Base-by-base conservation (phyloP, 2,797 vertebrate genomes). In the Lithobates pipiens region DNA sequence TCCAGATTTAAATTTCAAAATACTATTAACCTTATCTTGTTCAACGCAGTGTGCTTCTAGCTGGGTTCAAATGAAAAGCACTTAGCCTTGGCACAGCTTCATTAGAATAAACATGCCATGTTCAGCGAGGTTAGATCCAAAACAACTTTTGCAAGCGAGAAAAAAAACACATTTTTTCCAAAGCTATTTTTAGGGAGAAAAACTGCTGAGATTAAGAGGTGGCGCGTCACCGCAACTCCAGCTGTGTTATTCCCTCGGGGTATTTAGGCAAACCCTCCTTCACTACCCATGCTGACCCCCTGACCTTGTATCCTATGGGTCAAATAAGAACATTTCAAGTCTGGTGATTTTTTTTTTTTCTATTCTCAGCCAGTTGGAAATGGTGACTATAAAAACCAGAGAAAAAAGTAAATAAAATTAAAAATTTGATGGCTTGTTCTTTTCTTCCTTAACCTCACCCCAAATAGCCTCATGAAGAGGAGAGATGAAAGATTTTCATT, bases 401-500 rank as follows among this genome's bases (percentile, higher is more conserved):
- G 32, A 54, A 78, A 85, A 50, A 42, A 74, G 77, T 80, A 80
- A 80, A 80, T 85, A 80, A 85, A 68, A 76, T 72, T 18, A 80
- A 74, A 85, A 85, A 74, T 85, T 50, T 68, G 76, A 86, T 83
- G 85, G 85, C 74, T 69, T 87, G 80, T 83, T 87, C 70, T 82
- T 83, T 86, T 83, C 85, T 79, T 77, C 69, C 27, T 77, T 50
- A 83, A 78, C 80, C 76, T 87, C 85, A 87, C 85, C 85, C 85
- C 85, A 57, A 77, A 83, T 87, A 87, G 80, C 85, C 85, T 83
- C 80, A 70, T 78, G 83, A 87, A 79, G 76, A 67, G 73, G n/a
- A 87, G 76, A 83, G 85, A 83, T 87, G 81, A 87, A 83, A 87
- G 76, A 87, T 87, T 80, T 87, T 76, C 80, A 87, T 79, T 83